These are phyloP conservation scores for Spheniscus humboldti DNA, from an alignment of 2,797 vertebrate species.

Conservation along the genomic window DNA sequence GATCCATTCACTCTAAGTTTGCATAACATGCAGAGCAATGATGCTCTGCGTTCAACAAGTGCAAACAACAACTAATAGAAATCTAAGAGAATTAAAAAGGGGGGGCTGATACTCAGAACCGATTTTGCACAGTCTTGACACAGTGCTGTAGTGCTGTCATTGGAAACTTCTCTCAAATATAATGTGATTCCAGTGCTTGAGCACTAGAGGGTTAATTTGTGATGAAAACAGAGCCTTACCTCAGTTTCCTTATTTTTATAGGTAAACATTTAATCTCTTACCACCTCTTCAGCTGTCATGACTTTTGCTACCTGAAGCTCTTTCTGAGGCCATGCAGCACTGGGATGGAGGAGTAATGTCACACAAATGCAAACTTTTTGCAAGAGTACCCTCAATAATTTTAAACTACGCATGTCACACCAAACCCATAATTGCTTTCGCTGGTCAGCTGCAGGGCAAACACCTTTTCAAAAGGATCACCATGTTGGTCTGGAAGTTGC, in stretches of 20 bases:
- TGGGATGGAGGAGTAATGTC: not conserved
- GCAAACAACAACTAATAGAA: not conserved
- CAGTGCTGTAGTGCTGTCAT: not conserved
- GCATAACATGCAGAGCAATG: not conserved
- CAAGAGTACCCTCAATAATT: not conserved
- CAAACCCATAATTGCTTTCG: not conserved
- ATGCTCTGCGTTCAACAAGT: not conserved
- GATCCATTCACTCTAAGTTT: not conserved
- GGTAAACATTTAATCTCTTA: not conserved
- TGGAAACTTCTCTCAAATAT: not conserved
- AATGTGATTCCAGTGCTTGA: not conserved
- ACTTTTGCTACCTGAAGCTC: not conserved
- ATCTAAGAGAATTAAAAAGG: not conserved
- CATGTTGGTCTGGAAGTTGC: not conserved
- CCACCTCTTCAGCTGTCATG: not conserved
- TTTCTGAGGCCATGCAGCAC: not conserved
- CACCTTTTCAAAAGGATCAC: not conserved
- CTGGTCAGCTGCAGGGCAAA: not conserved
- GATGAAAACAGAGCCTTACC: not conserved
- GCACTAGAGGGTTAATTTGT: not conserved
- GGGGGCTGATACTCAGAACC: not conserved
- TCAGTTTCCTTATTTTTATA: slow-evolving; percentile 19
- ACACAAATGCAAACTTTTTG: not conserved
- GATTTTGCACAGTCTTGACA: not conserved
- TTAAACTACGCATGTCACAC: fast-evolving